Conservation (phyloP, 1,140 invertebrate species). For the Mya arenaria region DNA sequence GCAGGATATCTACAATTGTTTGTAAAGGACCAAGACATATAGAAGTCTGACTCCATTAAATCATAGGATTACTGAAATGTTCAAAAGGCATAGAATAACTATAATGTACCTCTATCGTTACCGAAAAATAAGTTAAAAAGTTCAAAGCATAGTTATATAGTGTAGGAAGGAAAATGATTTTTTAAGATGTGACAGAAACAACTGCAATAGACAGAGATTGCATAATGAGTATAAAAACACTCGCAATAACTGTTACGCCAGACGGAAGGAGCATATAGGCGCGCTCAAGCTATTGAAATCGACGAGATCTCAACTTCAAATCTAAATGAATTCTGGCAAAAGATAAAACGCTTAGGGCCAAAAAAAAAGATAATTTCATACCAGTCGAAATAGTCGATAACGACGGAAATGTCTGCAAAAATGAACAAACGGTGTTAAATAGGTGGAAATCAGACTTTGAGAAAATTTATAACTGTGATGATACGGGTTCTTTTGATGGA, state of each 20-base stretch:
- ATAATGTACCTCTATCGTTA: too few species aligned
- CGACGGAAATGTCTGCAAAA: neutral
- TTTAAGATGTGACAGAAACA: neutral
- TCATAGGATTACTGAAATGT: too few species aligned
- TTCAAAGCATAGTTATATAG: too few species aligned
- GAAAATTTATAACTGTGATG: slow-evolving; percentile 12
- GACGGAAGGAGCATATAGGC: slow-evolving; percentile 14
- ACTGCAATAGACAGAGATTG: neutral
- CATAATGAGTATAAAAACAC: neutral
- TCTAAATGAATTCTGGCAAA: slow-evolving; percentile 42
- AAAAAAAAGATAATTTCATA: neutral
- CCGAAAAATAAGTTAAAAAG: too few species aligned
- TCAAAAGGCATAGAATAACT: too few species aligned
- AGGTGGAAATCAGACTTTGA: slow-evolving; percentile 38
- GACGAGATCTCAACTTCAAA: slow-evolving; percentile 16
- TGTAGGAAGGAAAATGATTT: neutral
- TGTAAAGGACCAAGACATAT: too few species aligned
- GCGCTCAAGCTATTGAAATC: neutral
- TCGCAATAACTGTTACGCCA: neutral
- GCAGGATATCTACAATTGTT: too few species aligned
- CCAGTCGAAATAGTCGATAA: neutral
- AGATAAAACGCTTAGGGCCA: slow-evolving; percentile 38
- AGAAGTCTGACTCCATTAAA: too few species aligned
- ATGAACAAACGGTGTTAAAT: neutral
- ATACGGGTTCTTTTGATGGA: neutral